Conservation (phyloP, 2,797 vertebrate genomes). For the Artibeus jamaicensis region DNA sequence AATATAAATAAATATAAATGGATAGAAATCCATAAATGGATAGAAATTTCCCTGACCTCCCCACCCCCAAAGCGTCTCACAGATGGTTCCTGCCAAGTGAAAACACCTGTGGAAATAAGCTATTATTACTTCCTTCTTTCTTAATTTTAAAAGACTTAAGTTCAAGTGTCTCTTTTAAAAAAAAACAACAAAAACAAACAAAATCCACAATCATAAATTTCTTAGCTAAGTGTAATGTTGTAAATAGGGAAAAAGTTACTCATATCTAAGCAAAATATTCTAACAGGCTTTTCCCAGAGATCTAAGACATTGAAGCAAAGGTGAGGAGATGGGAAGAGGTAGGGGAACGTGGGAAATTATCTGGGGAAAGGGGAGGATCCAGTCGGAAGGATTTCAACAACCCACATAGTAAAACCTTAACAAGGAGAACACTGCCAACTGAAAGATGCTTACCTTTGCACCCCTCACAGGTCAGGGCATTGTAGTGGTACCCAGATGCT, state of each 20-base stretch:
- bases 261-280: not conserved
- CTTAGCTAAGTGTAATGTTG: not conserved
- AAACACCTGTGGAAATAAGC: not conserved
- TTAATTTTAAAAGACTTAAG: conserved; percentile 4
- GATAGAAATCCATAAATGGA: not conserved
- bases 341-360: not conserved
- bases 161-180: not conserved
- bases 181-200: not conserved
- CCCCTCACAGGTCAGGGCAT: conserved; percentile 97
- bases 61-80: not conserved
- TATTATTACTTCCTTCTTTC: not conserved
- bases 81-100: not conserved
- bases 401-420: not conserved
- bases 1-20: no score
- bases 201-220: not conserved
- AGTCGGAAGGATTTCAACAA: not conserved
- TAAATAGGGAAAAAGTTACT: not conserved
- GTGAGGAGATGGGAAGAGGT: not conserved
- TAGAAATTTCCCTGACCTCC: not conserved
- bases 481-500: conserved; percentile 98
- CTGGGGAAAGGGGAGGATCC: not conserved
- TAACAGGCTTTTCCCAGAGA: not conserved
- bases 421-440: not conserved
- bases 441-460: conserved; percentile 92
- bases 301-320: not conserved